These are phyloP conservation scores for Phocoena phocoena DNA, from an alignment of 2,113 vertebrate genomes.

Conservation along the genomic window DNA sequence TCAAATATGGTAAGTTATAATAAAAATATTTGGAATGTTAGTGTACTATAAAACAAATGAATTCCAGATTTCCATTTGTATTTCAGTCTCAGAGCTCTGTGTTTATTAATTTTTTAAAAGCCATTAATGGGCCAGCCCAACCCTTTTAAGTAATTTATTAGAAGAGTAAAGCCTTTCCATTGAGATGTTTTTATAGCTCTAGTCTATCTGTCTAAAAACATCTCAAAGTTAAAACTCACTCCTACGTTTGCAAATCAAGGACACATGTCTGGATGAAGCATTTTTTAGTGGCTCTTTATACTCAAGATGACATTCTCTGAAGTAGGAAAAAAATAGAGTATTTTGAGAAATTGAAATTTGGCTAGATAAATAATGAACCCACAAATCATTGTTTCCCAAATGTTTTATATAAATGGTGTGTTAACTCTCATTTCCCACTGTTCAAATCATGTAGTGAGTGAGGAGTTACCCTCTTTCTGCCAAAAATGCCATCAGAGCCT, in stretches of 20 bases:
- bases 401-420: background rate
- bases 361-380: slow-evolving; percentile 14
- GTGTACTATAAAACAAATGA: slow-evolving; percentile 37
- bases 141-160: slow-evolving; percentile 51
- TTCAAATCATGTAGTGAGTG: background rate
- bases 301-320: slow-evolving; percentile 3
- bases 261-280: background rate
- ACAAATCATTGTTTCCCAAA: background rate
- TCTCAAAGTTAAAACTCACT: slow-evolving; percentile 23
- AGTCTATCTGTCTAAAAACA: slow-evolving; percentile 41
- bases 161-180: background rate
- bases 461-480: background rate
- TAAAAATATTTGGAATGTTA: background rate
- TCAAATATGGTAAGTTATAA: background rate
- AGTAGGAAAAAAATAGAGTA: background rate
- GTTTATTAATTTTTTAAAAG: slow-evolving; percentile 21
- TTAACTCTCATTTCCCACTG: background rate
- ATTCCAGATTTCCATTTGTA: slow-evolving; percentile 46
- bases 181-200: slow-evolving; percentile 27
- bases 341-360: slow-evolving; percentile 52
- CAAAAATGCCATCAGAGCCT: slow-evolving; percentile 15
- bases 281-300: background rate
- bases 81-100: slow-evolving; percentile 7
- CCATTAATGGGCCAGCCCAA: slow-evolving; percentile 27
- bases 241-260: background rate